Base-by-base conservation (phyloP, 30 jellyfish, hydroid and myxozoan species). In the Aurelia sp. region DNA sequence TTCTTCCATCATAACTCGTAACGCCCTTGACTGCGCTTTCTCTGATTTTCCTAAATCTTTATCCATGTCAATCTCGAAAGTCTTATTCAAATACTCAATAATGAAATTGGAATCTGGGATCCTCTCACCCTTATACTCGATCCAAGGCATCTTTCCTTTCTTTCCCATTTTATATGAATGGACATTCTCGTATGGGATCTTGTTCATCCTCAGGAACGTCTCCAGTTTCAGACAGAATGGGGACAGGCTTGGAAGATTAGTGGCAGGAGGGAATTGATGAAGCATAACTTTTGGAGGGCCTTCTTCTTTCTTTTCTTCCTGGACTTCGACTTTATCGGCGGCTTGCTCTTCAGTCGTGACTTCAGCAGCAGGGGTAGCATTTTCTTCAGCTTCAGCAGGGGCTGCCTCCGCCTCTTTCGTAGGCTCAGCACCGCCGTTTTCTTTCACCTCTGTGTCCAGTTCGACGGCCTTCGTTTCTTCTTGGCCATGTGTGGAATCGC, bases 131-230 rank as follows among this genome's bases (percentile, higher is more conserved):
- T 93, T 84, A 84, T 93, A 93, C 62, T 93, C 98, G 73, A 93
- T 93, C 98, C 98, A 93, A 0, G 98, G 98, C 96, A 93, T 76
- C 68, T 87, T 88, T 1, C 98, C 98, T 66, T 93, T 93, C 93
- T 93, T 93, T 37, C 97, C 96, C 13, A 87, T 92, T 76, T 93
- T 93, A 50, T 31, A 88, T 13, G 97, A 76, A 73, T 93, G 93
- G 48, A 80, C 94, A 72, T 81, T 93, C 59, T 79, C 95, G 87
- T 85, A 93, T 37, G 98, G 98, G 52, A 93, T 82, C 78, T 93
- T 93, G 89, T 93, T 82, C 82, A 93, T 85, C 51, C 98, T 94
- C 71, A 93, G 78, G 86, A 87, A 88, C 21, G 98, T 93, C 61
- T 93, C 98, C 93, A 93, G 74, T 66, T 93, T 93, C 79, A 93